These are phyloP conservation scores for Capreolus pygargus DNA, from an alignment of 2,113 vertebrate species.

Conservation along the genomic window DNA sequence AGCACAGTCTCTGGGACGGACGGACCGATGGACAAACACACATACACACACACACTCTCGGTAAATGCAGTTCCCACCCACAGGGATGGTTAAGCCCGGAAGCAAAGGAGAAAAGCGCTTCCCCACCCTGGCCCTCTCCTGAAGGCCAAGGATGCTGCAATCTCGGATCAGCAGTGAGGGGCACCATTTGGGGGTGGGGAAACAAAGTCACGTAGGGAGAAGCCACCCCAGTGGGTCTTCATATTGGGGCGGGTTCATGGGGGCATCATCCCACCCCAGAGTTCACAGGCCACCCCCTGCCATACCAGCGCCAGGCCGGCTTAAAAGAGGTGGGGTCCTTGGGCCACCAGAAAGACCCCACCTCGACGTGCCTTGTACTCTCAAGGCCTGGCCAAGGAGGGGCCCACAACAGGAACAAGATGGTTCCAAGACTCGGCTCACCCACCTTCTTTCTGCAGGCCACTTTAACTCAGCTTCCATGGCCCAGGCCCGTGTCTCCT, in stretches of 20 bases:
- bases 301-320: neutral
- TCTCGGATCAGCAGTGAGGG: neutral
- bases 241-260: neutral
- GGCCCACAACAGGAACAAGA: neutral
- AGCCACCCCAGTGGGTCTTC: neutral
- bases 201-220: constrained; percentile 29
- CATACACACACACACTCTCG: too few species aligned
- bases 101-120: neutral
- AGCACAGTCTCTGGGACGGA: neutral
- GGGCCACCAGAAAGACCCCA: neutral
- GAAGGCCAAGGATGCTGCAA: neutral
- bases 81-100: neutral
- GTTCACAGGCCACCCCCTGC: neutral
- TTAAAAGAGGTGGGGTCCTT: neutral
- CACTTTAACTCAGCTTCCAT: neutral
- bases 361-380: neutral
- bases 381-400: neutral
- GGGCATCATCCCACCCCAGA: neutral
- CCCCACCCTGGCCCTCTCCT: neutral
- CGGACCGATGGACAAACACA: neutral
- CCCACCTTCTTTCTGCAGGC: neutral
- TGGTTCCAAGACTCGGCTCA: neutral
- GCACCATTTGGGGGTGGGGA: neutral
- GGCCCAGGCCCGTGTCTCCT: neutral
- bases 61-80: neutral